Base-by-base conservation (phyloP, 1,140 invertebrate genomes). In the Drosophila mayri region DNA sequence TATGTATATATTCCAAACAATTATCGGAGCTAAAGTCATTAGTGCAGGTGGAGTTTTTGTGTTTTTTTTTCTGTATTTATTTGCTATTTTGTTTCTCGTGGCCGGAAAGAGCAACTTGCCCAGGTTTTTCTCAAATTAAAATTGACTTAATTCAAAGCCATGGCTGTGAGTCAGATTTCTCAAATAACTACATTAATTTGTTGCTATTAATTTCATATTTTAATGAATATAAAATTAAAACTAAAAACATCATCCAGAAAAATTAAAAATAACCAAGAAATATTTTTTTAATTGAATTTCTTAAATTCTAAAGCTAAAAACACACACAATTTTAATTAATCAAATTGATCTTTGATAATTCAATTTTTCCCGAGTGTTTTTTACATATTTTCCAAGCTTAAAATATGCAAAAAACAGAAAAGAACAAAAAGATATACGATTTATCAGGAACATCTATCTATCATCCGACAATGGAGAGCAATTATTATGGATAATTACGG, bases 71-170 rank as follows among this genome's bases (percentile, higher is more conserved):
- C 22, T 46, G 28, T 60, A 52, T 20, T 52, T 52, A 28, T 37
- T 37, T 38, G 52, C 14, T n/a, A 16, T 57, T 57, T 65, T 62
- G 57, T 44, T 37, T 62, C 30, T 22, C 52, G 30, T 62, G 22
- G 30, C 61, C 66, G 62, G 66, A 66, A 70, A 70, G 50, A 54
- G 32, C 41, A 35, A 58, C 57, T 72, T 71, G 65, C 50, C 38
- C 49, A 44, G 50, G 16, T 59, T 72, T 72, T 66, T 63, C 66
- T 70, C 62, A 54, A 70, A 66, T 66, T 70, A 66, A 66, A 67
- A 61, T 66, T 70, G 32, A 28, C 47, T 38, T 54, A 54, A 70
- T 66, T 65, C 64, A 18, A 8, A 65, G n/a, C 5, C 65, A 50
- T 49, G 44, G 44, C 30, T 47, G 3, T 5, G 22, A 49, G 30